Conservation (phyloP, 2,797 vertebrate species). For the Octomys mimax region DNA sequence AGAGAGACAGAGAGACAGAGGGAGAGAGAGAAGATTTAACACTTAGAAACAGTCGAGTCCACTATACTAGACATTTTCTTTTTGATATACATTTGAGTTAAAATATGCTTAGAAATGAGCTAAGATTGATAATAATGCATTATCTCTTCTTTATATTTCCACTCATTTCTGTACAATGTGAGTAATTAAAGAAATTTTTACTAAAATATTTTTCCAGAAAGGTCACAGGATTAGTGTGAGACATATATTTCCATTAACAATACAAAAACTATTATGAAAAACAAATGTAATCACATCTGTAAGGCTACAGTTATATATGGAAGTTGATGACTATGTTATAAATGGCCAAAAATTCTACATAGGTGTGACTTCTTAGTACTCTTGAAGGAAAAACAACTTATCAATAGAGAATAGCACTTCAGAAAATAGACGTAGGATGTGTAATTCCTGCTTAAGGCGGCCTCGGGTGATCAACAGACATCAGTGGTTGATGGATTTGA, state of each 20-base stretch:
- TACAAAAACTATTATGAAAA: neutral
- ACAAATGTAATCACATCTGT: neutral
- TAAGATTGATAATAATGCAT: neutral
- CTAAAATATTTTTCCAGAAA: neutral
- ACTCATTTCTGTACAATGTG: neutral
- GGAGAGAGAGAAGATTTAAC: neutral
- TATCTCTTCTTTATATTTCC: neutral
- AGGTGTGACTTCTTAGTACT: neutral
- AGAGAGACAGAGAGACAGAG: neutral
- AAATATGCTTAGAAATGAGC: neutral
- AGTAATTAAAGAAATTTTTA: neutral
- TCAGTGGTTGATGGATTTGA: neutral
- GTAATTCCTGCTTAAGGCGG: neutral
- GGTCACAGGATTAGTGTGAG: neutral
- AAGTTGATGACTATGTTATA: neutral
- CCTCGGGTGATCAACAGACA: constrained; percentile 6
- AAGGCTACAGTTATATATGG: neutral
- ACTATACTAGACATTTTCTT: constrained; percentile 28
- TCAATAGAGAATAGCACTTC: neutral
- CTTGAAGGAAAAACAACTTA: constrained; percentile 42
- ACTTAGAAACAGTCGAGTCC: neutral
- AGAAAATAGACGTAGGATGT: neutral
- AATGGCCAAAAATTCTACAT: neutral
- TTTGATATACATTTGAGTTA: neutral
- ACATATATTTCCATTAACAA: neutral